phyloP scores from a whole-genome alignment of 1,140 invertebrate genomes.

The Plectrocnemia conspersa region DNA sequence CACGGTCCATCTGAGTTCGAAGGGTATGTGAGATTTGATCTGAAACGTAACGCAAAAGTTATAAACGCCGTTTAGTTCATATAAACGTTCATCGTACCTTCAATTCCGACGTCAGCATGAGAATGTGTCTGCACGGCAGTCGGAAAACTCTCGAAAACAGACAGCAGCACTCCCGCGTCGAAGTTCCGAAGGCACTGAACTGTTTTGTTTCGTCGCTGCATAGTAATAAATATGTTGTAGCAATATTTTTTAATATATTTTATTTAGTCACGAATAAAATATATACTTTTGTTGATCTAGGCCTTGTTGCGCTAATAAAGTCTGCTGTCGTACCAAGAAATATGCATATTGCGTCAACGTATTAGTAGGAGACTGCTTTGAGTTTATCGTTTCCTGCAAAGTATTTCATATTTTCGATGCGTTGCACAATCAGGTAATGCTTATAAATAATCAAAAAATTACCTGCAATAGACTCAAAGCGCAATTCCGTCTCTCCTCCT shows the following conservation, averaged over 20 bases:
- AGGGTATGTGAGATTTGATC: constrained; percentile 50
- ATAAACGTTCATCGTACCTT: constrained; percentile 38
- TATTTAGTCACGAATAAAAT: not conserved
- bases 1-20: constrained; percentile 49
- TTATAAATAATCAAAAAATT: too few relatives aligned
- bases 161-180: constrained; percentile 48
- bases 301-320: constrained; percentile 45
- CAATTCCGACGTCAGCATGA: constrained; percentile 49
- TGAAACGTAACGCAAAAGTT: constrained; percentile 28
- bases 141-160: constrained; percentile 50
- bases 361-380: constrained; percentile 49
- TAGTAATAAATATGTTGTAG: not conserved
- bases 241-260: not conserved
- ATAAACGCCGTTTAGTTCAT: not conserved
- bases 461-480: constrained; percentile 44
- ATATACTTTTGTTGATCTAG: constrained; percentile 37
- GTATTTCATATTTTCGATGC: not conserved
- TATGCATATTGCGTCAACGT: constrained; percentile 51
- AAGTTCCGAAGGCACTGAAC: constrained; percentile 48
- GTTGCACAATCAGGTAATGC: not conserved
- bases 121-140: constrained; percentile 47
- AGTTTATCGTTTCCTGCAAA: constrained; percentile 44
- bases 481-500: constrained; percentile 45
- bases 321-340: constrained; percentile 49
- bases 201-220: constrained; percentile 41